These are phyloP conservation scores for Grammomys dolichurus DNA, from an alignment of 2,113 vertebrate species.

Conservation along the genomic window DNA sequence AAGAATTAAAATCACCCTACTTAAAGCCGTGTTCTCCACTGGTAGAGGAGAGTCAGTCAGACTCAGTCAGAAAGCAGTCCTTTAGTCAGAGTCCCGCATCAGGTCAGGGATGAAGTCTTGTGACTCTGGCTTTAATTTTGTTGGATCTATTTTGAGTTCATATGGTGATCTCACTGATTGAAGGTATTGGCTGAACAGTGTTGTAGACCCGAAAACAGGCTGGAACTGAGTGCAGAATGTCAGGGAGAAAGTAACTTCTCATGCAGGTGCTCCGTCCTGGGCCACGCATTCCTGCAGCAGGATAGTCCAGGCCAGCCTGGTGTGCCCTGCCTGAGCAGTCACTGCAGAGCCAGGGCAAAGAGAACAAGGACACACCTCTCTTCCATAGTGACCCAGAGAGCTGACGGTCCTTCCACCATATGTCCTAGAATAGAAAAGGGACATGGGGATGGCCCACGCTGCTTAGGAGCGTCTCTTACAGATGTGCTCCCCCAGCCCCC, in stretches of 20 bases:
- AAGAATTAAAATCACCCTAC: not conserved
- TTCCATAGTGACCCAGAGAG: not conserved
- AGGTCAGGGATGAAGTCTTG: not conserved
- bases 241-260: not conserved
- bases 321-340: not conserved
- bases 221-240: not conserved
- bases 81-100: not conserved
- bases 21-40: not conserved
- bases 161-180: not conserved
- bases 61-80: not conserved
- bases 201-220: not conserved
- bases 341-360: not conserved
- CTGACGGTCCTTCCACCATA: not conserved
- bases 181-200: not conserved
- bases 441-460: fast-evolving
- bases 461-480: not conserved
- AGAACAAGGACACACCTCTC: not conserved
- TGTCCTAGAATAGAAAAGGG: not conserved
- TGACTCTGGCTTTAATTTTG: not conserved
- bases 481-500: not conserved
- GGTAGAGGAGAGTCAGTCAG: not conserved
- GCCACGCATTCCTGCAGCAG: not conserved
- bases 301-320: not conserved
- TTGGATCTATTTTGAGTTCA: not conserved
- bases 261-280: not conserved